A percentile compares a stretch with the other conserved stretches of the same genome.
phyloP scores from a whole-genome alignment of 2,797 vertebrate species.

The Anolis apletophallus region DNA sequence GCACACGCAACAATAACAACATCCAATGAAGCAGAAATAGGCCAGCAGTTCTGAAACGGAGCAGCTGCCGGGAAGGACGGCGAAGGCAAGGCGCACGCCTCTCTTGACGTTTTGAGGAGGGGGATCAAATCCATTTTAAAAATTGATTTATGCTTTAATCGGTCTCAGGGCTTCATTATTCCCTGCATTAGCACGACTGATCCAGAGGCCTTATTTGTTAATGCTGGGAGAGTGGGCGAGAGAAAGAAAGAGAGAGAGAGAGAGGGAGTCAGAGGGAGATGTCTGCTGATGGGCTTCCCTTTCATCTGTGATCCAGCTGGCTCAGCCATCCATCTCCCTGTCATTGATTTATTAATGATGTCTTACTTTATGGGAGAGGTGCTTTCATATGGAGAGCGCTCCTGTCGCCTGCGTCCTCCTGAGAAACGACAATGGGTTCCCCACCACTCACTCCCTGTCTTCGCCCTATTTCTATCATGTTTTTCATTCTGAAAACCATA shows the following conservation, averaged over 20 bases:
- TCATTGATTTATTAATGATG: conserved; percentile 79
- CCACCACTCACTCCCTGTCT: neutral
- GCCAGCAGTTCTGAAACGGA: fast-evolving
- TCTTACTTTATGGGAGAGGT: neutral
- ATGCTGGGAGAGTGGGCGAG: conserved; percentile 32
- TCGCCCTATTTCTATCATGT: fast-evolving
- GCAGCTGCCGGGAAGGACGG: conserved; percentile 32
- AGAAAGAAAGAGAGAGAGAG: neutral
- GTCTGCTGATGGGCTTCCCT: conserved; percentile 65
- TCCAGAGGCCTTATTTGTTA: conserved; percentile 73
- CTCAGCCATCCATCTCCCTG: conserved; percentile 69
- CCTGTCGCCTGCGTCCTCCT: neutral
- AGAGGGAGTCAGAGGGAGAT: neutral
- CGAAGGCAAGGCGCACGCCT: conserved; percentile 24
- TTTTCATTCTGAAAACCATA: conserved; percentile 52
- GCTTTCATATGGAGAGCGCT: neutral
- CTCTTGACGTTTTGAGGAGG: conserved; percentile 50
- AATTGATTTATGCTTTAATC: conserved; percentile 78
- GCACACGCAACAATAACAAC: neutral
- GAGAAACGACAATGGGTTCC: neutral
- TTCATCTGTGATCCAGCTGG: conserved; percentile 58
- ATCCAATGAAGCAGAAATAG: conserved; percentile 9
- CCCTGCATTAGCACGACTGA: conserved; percentile 71
- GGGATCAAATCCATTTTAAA: conserved; percentile 58
- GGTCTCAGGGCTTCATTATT: conserved; percentile 75